Percentiles rank a stretch among this genome's conserved stretches.
Evolutionary conservation across 2,888 invertebrate genomes (phyloP).

Genomic region (Pyrochroa serraticornis): DNA sequence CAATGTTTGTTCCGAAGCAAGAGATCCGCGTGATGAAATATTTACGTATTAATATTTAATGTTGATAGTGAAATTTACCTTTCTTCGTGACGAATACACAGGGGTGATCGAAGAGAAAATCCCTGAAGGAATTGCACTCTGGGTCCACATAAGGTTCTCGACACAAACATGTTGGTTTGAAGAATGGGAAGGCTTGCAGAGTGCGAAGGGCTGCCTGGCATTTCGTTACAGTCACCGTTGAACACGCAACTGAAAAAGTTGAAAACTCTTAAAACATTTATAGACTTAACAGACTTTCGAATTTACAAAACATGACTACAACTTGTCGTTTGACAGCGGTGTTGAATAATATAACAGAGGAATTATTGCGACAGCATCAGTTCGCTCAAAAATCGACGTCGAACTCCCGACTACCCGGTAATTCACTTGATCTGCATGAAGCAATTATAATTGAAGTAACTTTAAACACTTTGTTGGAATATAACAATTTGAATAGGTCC

Average conservation of each 20-base stretch:
- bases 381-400: too few relatives aligned
- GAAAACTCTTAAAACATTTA: constrained; percentile 26
- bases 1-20: constrained; percentile 14
- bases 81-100: constrained; percentile 89
- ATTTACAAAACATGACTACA: constrained; percentile 28
- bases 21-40: constrained; percentile 18
- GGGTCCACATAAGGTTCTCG: constrained; percentile 89
- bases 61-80: constrained; percentile 65
- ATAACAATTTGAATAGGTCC: constrained; percentile 21
- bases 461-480: neutral
- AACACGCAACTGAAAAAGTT: constrained; percentile 81
- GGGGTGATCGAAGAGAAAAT: constrained; percentile 92
- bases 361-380: constrained; percentile 9
- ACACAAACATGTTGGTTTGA: constrained; percentile 91
- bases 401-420: too few relatives aligned
- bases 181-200: constrained; percentile 89
- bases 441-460: too few relatives aligned
- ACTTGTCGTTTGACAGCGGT: constrained; percentile 23
- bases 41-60: constrained; percentile 28
- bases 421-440: too few relatives aligned
- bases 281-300: constrained; percentile 26
- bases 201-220: constrained; percentile 90
- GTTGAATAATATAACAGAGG: constrained; percentile 19
- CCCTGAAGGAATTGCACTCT: constrained; percentile 90
- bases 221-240: constrained; percentile 90